Conservation (phyloP, 2,113 vertebrate species). For the Campylorhamphus procurvoides region DNA sequence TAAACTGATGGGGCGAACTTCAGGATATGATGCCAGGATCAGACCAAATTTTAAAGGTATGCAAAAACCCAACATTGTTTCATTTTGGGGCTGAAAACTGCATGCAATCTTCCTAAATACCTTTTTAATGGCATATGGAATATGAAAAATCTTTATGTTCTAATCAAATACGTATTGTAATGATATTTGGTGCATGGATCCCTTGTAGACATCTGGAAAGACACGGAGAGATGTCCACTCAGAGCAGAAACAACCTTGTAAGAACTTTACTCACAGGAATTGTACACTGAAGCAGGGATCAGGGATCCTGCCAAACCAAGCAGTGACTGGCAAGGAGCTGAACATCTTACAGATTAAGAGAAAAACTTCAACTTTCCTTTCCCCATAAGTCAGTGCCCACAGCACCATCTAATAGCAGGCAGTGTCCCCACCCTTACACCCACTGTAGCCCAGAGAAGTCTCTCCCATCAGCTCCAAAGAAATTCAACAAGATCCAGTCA, state of each 20-base stretch:
- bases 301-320: background rate
- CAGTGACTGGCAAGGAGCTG: background rate
- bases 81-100: background rate
- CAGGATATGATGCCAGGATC: conserved; percentile 97
- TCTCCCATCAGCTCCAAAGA: background rate
- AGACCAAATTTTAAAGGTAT: conserved; percentile 99
- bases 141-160: background rate
- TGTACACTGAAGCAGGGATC: accelerated
- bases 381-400: background rate
- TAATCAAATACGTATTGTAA: background rate
- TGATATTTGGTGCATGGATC: background rate
- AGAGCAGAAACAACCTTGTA: background rate
- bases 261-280: background rate
- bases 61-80: background rate
- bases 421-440: background rate
- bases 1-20: conserved; percentile 97
- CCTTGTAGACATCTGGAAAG: background rate
- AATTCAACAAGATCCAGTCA: background rate
- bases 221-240: background rate
- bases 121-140: background rate
- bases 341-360: background rate
- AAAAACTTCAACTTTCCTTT: background rate
- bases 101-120: background rate
- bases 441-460: background rate
- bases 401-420: background rate